Evolutionary conservation across 2,888 invertebrate genomes (phyloP).

Genomic region (Chrysomela aeneicollis): DNA sequence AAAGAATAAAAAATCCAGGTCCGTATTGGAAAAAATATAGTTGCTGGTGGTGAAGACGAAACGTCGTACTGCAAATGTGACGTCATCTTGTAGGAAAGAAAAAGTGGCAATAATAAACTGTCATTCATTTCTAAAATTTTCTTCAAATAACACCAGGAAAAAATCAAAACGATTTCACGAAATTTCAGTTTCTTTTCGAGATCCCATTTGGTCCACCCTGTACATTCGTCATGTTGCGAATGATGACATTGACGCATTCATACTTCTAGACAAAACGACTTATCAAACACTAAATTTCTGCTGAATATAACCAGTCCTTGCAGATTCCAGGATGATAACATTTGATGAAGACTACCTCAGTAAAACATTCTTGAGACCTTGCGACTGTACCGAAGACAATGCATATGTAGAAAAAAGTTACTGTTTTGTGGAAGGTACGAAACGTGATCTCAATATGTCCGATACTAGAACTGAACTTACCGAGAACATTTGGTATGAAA

Average conservation of each 20-base stretch:
- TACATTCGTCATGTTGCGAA: too few relatives aligned
- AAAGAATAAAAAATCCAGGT: too few relatives aligned
- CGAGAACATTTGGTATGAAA: slow-evolving; percentile 50
- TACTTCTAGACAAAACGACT: neutral
- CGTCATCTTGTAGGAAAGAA: too few relatives aligned
- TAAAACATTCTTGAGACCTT: slow-evolving; percentile 14
- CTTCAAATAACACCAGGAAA: too few relatives aligned
- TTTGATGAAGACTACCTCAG: neutral
- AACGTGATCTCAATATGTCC: slow-evolving; percentile 42
- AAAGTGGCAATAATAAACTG: too few relatives aligned
- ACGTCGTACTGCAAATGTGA: too few relatives aligned
- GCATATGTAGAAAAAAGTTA: slow-evolving; percentile 37
- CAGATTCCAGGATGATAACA: neutral
- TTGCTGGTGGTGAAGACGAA: too few relatives aligned
- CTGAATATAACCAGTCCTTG: neutral
- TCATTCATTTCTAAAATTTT: too few relatives aligned
- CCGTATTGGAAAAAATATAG: too few relatives aligned
- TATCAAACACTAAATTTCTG: neutral
- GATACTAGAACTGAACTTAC: slow-evolving; percentile 37
- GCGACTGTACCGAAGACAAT: slow-evolving; percentile 3
- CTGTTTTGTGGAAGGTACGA: slow-evolving; percentile 49
- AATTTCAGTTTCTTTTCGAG: too few relatives aligned
- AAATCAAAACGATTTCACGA: too few relatives aligned
- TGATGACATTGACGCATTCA: neutral
- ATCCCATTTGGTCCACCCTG: too few relatives aligned